A percentile compares a stretch with the other conserved stretches of the same genome.
Evolutionary conservation across 2,888 invertebrate species (phyloP).

Genomic region (Agonopterix alstromeriana): DNA sequence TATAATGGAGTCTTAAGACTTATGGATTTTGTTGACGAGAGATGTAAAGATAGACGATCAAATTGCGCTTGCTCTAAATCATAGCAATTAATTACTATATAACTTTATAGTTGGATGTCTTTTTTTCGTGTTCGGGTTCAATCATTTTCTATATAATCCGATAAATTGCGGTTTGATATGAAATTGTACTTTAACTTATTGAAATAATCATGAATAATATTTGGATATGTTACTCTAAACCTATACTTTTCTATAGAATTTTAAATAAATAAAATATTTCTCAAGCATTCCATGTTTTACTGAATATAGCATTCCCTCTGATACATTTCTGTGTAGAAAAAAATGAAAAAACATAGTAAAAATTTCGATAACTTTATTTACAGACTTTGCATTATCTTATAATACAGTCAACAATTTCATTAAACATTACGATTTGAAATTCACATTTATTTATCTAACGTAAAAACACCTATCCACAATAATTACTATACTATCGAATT

Average conservation of each 20-base stretch:
- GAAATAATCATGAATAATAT: too few relatives aligned
- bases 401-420: constrained; percentile 73
- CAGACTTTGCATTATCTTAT: constrained; percentile 72
- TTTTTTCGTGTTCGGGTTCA: neutral
- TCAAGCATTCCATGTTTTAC: too few relatives aligned
- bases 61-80: constrained; percentile 24
- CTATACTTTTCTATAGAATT: too few relatives aligned
- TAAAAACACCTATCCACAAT: constrained; percentile 65
- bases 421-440: constrained; percentile 63
- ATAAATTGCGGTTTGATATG: too few relatives aligned
- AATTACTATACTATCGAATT: constrained; percentile 48
- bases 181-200: too few relatives aligned
- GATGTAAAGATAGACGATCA: constrained; percentile 20
- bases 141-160: too few relatives aligned
- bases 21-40: constrained; percentile 48
- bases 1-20: constrained; percentile 41
- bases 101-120: neutral
- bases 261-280: too few relatives aligned
- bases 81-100: neutral
- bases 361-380: constrained; percentile 74
- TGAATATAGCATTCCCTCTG: too few relatives aligned
- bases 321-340: neutral
- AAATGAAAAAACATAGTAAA: constrained; percentile 22
- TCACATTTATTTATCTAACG: constrained; percentile 71
- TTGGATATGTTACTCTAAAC: too few relatives aligned